Conservation (phyloP, 2,797 vertebrate species). For the Thaleichthys pacificus region DNA sequence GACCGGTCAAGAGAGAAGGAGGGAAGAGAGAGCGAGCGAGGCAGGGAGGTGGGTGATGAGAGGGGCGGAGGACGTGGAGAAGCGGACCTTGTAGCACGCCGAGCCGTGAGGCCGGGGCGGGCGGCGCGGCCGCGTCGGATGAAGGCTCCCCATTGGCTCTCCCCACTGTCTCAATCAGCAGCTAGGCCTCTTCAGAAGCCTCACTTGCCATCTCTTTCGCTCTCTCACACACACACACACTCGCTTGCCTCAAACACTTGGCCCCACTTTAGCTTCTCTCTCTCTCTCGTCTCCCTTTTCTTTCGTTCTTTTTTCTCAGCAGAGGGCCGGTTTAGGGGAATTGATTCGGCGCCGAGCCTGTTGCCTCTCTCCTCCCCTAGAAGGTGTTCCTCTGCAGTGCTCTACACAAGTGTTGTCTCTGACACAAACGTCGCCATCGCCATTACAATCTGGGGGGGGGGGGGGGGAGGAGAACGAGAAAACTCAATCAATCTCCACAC, state of each 20-base stretch:
- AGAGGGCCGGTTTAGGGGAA: not conserved
- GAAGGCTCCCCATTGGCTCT: constrained; percentile 23
- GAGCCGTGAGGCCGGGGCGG: constrained; percentile 31
- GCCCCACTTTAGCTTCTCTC: not conserved
- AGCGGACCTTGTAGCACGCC: constrained; percentile 26
- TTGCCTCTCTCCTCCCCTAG: not conserved
- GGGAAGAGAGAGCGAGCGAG: not conserved
- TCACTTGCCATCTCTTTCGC: not conserved
- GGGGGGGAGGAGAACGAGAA: not conserved
- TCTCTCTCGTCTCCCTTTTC: not conserved
- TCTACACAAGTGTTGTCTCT: not conserved
- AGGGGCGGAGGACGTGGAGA: not conserved
- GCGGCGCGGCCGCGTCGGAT: constrained; percentile 8
- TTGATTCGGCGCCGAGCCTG: not conserved
- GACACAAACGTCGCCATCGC: not conserved
- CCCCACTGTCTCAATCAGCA: constrained; percentile 36
- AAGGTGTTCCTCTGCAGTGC: not conserved
- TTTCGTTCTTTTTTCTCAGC: not conserved
- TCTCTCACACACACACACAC: not conserved
- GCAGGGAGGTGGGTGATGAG: not conserved
- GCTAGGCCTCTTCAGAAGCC: not conserved
- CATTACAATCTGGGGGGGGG: not conserved
- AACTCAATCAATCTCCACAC: not conserved
- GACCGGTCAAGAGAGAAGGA: not conserved
- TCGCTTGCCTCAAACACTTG: not conserved